Base-by-base conservation (phyloP, 2,888 invertebrate species). In the Entomobrya multifasciata region DNA sequence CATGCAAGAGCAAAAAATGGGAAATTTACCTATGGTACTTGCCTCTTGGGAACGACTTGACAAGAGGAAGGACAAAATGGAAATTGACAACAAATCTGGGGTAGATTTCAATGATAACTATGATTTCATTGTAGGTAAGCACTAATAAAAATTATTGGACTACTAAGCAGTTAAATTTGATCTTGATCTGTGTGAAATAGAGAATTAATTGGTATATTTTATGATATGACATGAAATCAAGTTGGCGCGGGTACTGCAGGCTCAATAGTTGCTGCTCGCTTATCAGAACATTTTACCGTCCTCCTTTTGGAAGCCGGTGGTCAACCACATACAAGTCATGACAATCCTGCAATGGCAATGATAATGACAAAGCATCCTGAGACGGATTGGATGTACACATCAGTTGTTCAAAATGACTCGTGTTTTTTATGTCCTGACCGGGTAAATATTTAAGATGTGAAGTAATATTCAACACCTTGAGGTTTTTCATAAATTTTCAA, bases 231-330 rank as follows among this genome's bases (percentile, higher is more conserved):
- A n/a, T n/a, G n/a, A n/a, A n/a, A n/a, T n/a, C n/a, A 22, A 87
- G 87, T 77, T 36, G 87, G 87, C 0, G 87, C 70, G 17, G 87
- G 87, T 1, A 62, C 74, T 0, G 81, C 82, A 0, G 87, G 87
- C 11, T 20, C 41, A 17, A 77, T 87, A n/a, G 49, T 82, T 5
- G 87, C 87, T 0, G 49, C 76, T 1, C 65, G 87, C 0, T 60
- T 87, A 17, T 36, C 86, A 20, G 70, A 57, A 25, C 17, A 36
- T 20, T 74, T 55, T 47, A 47, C 67, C 0, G 87, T 87, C 49
- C 52, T 87, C 2, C 83, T 87, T n/a, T 13, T 87, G 15, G 87
- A 87, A 52, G 87, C 87, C 8, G 87, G 87, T 4, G 83, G 83
- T 1, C 44, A 60, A 55, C 83, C 83, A n/a, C 60, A 87, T 36